phyloP scores from a whole-genome alignment of 2,113 vertebrate genomes.

The Antechinus flavipes region DNA sequence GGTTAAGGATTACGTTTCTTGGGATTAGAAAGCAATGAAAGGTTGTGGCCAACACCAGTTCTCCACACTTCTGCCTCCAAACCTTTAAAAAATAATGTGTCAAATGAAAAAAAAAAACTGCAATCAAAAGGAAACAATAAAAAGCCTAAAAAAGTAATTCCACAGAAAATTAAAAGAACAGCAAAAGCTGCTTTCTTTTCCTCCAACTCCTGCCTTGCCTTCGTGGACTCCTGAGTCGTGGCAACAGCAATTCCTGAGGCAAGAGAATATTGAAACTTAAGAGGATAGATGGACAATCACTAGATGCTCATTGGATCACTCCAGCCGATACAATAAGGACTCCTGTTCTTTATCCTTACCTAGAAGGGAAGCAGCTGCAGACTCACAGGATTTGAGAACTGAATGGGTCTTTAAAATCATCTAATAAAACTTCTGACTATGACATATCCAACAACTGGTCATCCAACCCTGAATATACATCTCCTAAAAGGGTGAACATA shows the following conservation, averaged over 20 bases:
- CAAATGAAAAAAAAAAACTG: not conserved
- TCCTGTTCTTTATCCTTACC: constrained; percentile 3
- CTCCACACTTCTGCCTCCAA: not conserved
- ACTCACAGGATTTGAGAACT: too few species aligned
- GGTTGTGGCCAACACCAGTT: not conserved
- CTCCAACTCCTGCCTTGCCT: not conserved
- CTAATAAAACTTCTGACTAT: too few species aligned
- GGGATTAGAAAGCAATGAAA: not conserved
- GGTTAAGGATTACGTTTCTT: not conserved
- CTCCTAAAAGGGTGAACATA: too few species aligned
- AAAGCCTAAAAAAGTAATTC: not conserved
- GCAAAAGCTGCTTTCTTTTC: not conserved
- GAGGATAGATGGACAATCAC: not conserved
- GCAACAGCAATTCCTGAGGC: not conserved
- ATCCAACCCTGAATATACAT: too few species aligned
- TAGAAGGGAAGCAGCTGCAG: too few species aligned
- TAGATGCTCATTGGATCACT: constrained; percentile 12
- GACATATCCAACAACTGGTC: too few species aligned
- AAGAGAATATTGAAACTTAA: not conserved
- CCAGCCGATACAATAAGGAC: not conserved
- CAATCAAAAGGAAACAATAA: not conserved
- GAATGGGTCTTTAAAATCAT: too few species aligned
- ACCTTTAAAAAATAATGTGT: not conserved
- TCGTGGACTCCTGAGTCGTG: not conserved
- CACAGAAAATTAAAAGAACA: not conserved